These are phyloP conservation scores for Muscidifurax raptorellus DNA, from an alignment of 1,140 invertebrate genomes.

Conservation along the genomic window DNA sequence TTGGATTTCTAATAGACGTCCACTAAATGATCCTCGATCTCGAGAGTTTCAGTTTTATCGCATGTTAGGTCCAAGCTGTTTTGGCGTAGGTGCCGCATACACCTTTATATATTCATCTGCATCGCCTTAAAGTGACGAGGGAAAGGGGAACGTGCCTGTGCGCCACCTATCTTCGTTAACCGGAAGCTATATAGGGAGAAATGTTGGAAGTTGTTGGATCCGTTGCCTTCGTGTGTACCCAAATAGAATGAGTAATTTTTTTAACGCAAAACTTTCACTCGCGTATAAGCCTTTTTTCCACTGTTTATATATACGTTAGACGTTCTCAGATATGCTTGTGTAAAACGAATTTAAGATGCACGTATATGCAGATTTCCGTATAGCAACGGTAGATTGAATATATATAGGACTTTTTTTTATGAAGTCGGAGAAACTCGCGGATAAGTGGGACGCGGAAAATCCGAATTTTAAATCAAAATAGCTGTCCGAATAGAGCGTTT, in stretches of 20 bases:
- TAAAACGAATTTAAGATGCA: neutral
- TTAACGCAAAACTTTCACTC: neutral
- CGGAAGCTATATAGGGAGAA: too few species aligned
- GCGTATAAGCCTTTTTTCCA: neutral
- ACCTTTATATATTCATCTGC: too few species aligned
- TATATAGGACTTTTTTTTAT: neutral
- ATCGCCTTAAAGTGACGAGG: too few species aligned
- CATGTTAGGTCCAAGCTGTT: too few species aligned
- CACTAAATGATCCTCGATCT: neutral
- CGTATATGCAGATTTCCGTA: neutral
- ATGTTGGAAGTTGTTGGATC: too few species aligned
- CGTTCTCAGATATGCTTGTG: neutral
- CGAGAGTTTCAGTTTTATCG: too few species aligned
- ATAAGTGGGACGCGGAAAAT: neutral
- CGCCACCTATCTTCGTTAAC: too few species aligned
- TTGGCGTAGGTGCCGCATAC: too few species aligned
- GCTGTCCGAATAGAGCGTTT: neutral
- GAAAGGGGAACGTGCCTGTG: too few species aligned
- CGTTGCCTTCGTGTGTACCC: neutral
- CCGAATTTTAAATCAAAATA: slow-evolving; percentile 18
- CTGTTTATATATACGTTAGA: neutral
- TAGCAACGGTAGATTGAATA: too few species aligned
- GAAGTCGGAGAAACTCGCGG: neutral
- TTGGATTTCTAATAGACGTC: neutral
- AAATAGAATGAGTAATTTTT: neutral